These are phyloP conservation scores for Blomia tropicalis DNA, from an alignment of 2,888 invertebrate species.

Conservation along the genomic window DNA sequence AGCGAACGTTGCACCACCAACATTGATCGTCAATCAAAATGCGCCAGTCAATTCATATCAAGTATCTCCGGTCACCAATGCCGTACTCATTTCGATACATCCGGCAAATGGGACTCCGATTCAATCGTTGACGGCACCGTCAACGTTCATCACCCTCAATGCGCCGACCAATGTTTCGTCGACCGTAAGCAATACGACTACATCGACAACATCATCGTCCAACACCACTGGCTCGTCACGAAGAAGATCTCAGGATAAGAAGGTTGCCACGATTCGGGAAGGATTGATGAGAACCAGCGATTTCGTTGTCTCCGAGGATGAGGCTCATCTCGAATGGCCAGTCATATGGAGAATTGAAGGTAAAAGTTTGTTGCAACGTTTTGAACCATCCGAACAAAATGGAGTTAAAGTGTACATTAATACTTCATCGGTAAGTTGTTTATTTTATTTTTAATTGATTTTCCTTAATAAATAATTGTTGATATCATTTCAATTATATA, in stretches of 20 bases:
- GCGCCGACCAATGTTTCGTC: neutral
- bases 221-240: constrained; percentile 16
- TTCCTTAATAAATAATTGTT: too few species aligned
- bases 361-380: constrained; percentile 50
- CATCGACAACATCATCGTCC: constrained; percentile 6
- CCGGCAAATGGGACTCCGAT: constrained; percentile 1
- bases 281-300: constrained; percentile 44
- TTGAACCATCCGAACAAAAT: constrained; percentile 52
- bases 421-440: constrained; percentile 59
- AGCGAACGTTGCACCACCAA: neutral
- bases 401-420: constrained; percentile 65
- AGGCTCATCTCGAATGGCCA: constrained; percentile 60
- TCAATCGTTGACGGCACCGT: neutral
- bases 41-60: constrained; percentile 1
- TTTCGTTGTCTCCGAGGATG: constrained; percentile 68
- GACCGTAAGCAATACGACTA: neutral
- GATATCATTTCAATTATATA: constrained; percentile 20
- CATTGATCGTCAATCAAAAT: constrained; percentile 15
- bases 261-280: constrained; percentile 25
- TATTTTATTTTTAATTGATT: constrained; percentile 11
- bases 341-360: constrained; percentile 80
- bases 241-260: constrained; percentile 25
- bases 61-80: constrained; percentile 15
- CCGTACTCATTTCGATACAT: constrained; percentile 13
- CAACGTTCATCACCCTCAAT: neutral